phyloP scores from a whole-genome alignment of 1,140 invertebrate species.

The Coelopa frigida region DNA sequence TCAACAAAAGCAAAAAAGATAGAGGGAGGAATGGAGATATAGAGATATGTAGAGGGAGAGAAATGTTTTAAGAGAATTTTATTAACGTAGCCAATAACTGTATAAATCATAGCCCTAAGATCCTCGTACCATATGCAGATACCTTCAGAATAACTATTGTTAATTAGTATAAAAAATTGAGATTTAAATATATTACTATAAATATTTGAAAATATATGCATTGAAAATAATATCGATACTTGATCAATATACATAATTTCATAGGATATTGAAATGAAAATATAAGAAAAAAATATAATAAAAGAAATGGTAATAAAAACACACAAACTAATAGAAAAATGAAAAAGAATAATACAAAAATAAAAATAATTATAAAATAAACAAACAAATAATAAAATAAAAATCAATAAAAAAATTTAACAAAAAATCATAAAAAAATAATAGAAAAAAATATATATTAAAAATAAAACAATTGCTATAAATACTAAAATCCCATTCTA shows the following conservation, averaged over 20 bases:
- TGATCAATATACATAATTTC: conserved; percentile 1
- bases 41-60: neutral
- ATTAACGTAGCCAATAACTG: conserved; percentile 4
- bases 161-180: conserved; percentile 2
- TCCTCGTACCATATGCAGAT: neutral
- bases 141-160: neutral
- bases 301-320: conserved; percentile 7
- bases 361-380: conserved; percentile 6
- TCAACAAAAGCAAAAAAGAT: neutral
- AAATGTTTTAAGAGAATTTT: conserved; percentile 1
- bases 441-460: conserved; percentile 7
- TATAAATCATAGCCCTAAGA: conserved; percentile 1
- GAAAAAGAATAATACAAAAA: neutral
- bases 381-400: conserved; percentile 7
- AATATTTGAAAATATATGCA: conserved; percentile 9
- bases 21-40: neutral
- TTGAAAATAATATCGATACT: conserved; percentile 6
- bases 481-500: conserved; percentile 4
- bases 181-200: conserved; percentile 8
- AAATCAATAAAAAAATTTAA: conserved; percentile 1
- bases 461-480: conserved; percentile 1
- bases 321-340: conserved; percentile 5
- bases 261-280: neutral
- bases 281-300: neutral
- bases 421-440: neutral